These are phyloP conservation scores for Acanthisitta chloris DNA, from an alignment of 2,113 vertebrate species.

Conservation along the genomic window DNA sequence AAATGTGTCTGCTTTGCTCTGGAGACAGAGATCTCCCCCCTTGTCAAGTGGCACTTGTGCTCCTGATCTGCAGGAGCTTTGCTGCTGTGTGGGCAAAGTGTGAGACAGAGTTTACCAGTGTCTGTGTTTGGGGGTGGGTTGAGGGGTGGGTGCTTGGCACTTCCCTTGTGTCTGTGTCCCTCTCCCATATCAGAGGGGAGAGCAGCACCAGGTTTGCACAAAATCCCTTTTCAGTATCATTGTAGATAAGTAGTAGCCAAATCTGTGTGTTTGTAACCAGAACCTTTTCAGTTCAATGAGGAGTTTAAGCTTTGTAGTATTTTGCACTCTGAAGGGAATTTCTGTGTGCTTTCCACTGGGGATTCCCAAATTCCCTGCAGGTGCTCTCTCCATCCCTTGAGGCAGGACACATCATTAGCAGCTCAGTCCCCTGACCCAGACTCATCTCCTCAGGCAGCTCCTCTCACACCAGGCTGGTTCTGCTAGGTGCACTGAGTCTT, in stretches of 20 bases:
- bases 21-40: neutral
- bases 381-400: neutral
- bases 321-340: neutral
- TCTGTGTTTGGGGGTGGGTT: rapidly evolving
- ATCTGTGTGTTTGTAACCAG: neutral
- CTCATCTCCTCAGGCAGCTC: neutral
- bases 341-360: rapidly evolving
- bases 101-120: rapidly evolving
- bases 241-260: neutral
- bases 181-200: neutral
- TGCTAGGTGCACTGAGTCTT: neutral
- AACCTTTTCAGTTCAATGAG: neutral
- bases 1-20: neutral
- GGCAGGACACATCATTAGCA: neutral
- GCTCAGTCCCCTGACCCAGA: neutral
- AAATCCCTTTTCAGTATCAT: neutral
- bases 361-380: neutral
- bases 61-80: neutral
- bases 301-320: neutral
- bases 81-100: neutral
- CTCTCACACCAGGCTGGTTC: neutral
- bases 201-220: neutral
- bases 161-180: neutral
- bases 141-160: rapidly evolving
- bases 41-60: rapidly evolving